Evolutionary conservation across 2,888 invertebrate species (phyloP).

Genomic region (Tanytarsus gracilentus): DNA sequence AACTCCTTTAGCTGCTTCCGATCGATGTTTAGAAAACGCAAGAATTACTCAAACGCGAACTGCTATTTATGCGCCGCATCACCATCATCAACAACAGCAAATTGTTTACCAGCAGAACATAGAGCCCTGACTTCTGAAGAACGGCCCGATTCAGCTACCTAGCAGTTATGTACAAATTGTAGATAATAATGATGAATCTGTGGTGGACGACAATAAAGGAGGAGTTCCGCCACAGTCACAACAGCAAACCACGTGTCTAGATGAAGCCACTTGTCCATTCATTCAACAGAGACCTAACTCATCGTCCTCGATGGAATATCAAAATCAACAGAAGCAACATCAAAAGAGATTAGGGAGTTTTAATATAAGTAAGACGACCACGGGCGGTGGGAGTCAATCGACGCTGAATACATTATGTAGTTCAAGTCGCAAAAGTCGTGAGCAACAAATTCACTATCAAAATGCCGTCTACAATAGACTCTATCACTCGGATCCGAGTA

Average conservation of each 20-base stretch:
- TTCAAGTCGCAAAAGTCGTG: conserved; percentile 11
- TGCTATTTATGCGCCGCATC: conserved; percentile 53
- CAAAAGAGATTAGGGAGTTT: conserved; percentile 6
- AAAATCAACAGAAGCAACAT: neutral
- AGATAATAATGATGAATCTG: conserved; percentile 26
- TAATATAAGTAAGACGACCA: neutral
- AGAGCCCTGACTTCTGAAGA: conserved; percentile 47
- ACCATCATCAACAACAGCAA: conserved; percentile 47
- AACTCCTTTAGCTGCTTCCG: conserved; percentile 62
- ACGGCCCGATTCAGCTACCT: conserved; percentile 47
- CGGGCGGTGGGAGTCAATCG: conserved; percentile 22
- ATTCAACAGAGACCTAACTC: neutral
- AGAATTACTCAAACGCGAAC: conserved; percentile 53
- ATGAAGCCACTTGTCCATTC: conserved; percentile 13
- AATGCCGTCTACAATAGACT: conserved; percentile 6
- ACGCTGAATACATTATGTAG: conserved; percentile 25
- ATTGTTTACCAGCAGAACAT: conserved; percentile 44
- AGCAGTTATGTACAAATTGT: conserved; percentile 29
- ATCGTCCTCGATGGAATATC: conserved; percentile 7
- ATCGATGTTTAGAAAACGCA: conserved; percentile 73
- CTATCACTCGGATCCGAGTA: conserved; percentile 23
- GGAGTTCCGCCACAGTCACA: conserved; percentile 3
- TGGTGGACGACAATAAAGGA: neutral
- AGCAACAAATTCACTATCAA: neutral
- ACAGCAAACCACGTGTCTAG: neutral